Evolutionary conservation across 2,888 invertebrate species (phyloP).

Genomic region (Lasioglossum vierecki): DNA sequence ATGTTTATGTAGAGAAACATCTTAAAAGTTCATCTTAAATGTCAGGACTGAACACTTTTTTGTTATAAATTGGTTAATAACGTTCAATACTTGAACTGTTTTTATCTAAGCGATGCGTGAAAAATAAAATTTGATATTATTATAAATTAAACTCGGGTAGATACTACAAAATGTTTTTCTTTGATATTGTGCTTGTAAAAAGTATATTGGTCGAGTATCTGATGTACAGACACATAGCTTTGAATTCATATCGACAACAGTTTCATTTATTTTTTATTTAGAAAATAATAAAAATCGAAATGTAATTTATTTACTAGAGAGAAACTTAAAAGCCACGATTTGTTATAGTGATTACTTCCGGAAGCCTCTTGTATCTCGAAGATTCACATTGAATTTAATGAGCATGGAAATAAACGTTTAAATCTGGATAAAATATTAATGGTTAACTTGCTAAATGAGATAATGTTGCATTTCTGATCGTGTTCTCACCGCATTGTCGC

Average conservation of each 20-base stretch:
- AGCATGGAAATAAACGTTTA: neutral
- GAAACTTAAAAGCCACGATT: neutral
- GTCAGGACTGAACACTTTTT: neutral
- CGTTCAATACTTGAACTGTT: neutral
- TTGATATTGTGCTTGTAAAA: neutral
- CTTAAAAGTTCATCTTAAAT: neutral
- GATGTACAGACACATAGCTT: neutral
- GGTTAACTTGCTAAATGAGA: neutral
- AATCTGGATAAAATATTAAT: neutral
- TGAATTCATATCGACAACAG: neutral
- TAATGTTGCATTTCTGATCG: neutral
- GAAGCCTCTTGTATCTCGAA: neutral
- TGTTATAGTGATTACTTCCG: neutral
- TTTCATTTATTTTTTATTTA: neutral
- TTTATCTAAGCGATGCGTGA: neutral
- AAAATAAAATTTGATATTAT: neutral
- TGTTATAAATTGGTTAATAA: neutral
- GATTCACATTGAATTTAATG: neutral
- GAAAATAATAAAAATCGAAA: neutral
- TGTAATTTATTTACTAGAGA: neutral
- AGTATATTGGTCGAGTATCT: neutral
- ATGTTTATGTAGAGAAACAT: neutral
- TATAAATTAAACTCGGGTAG: neutral
- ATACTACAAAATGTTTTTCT: neutral
- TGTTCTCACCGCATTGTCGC: constrained; percentile 1